phyloP scores from a whole-genome alignment of 2,888 invertebrate genomes.

The Glomeris marginata region DNA sequence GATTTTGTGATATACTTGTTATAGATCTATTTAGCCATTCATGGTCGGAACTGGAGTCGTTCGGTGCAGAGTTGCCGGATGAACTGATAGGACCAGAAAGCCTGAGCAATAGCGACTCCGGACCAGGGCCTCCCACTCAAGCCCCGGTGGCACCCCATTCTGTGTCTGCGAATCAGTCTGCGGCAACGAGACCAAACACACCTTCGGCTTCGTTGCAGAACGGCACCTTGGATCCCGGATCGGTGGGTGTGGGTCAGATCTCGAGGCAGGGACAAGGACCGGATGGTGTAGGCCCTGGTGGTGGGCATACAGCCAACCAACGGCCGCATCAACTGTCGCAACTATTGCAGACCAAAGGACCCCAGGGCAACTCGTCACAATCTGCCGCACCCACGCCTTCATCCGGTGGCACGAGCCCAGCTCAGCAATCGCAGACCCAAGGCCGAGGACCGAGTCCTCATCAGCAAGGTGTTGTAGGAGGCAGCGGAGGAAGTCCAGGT shows the following conservation, averaged over 20 bases:
- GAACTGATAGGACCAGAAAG: conserved; percentile 48
- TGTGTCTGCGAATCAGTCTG: conserved; percentile 30
- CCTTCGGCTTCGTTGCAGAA: conserved; percentile 17
- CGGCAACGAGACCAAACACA: conserved; percentile 4
- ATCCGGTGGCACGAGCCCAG: neutral
- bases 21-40: conserved; percentile 65
- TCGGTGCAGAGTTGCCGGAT: conserved; percentile 61
- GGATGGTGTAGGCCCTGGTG: conserved; percentile 21
- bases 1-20: conserved; percentile 22
- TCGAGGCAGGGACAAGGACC: conserved; percentile 42
- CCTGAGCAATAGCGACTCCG: conserved; percentile 52
- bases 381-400: neutral
- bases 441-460: conserved; percentile 1
- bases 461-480: neutral
- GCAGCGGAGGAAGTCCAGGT: neutral
- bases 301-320: conserved; percentile 9
- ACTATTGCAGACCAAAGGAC: conserved; percentile 14
- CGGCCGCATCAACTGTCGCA: conserved; percentile 18
- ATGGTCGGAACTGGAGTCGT: conserved; percentile 68
- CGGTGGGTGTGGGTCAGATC: neutral
- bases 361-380: conserved; percentile 6
- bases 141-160: neutral
- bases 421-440: neutral
- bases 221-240: conserved; percentile 17
- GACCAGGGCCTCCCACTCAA: conserved; percentile 22